Percentiles rank a stretch among this genome's conserved stretches.
Conservation (phyloP, 2,888 invertebrate genomes). For the Leptopilina syphax region DNA sequence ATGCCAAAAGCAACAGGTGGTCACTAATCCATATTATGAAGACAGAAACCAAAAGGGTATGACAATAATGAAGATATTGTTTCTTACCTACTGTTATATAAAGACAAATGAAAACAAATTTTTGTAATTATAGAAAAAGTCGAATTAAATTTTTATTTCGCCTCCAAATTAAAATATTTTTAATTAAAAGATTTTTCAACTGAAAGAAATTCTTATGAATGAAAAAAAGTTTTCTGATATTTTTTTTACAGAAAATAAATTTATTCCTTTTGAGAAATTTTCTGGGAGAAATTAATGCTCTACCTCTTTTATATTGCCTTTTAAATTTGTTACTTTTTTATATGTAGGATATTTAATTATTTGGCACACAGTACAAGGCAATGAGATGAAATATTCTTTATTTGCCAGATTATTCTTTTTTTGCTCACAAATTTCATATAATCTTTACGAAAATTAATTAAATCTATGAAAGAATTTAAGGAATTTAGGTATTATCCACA, state of each 20-base stretch:
- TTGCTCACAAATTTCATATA: constrained; percentile 5
- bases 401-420: neutral
- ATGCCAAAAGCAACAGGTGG: constrained; percentile 54
- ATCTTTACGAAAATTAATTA: neutral
- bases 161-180: too few relatives aligned
- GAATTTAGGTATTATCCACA: too few relatives aligned
- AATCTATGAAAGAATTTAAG: neutral
- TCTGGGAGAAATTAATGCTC: neutral
- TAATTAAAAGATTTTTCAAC: too few relatives aligned
- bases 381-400: constrained; percentile 19
- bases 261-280: neutral
- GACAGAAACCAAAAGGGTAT: constrained; percentile 37
- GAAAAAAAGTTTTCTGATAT: neutral
- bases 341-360: neutral
- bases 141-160: too few relatives aligned
- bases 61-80: constrained; percentile 47
- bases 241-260: neutral
- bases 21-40: constrained; percentile 55
- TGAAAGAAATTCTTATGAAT: neutral
- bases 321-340: constrained; percentile 4
- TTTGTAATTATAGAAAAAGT: too few relatives aligned
- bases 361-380: constrained; percentile 29
- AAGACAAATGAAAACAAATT: too few relatives aligned
- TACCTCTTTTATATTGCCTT: neutral
- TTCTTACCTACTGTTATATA: neutral